Conservation (phyloP, 2,113 vertebrate species). For the Ceyx margarethae region DNA sequence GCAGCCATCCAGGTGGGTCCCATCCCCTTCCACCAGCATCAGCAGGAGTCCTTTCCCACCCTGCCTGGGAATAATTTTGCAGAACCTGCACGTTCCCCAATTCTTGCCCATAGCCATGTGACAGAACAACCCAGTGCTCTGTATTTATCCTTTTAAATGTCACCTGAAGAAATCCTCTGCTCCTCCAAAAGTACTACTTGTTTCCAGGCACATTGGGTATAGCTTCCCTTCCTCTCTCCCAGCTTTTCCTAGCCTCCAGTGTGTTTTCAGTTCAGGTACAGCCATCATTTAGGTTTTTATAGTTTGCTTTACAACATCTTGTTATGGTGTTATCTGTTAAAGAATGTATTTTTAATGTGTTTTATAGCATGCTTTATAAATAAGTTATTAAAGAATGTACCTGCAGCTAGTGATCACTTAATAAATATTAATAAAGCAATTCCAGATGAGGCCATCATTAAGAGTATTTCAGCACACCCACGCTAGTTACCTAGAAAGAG, state of each 20-base stretch:
- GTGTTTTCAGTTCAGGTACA: slow-evolving; percentile 9
- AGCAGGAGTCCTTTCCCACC: not conserved
- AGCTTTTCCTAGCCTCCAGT: not conserved
- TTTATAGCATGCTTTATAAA: slow-evolving; percentile 75
- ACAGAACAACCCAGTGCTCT: not conserved
- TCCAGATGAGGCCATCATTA: slow-evolving; percentile 66
- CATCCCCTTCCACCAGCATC: not conserved
- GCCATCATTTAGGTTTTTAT: slow-evolving; percentile 37
- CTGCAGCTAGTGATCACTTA: slow-evolving; percentile 73
- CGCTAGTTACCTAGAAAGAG: slow-evolving; percentile 3
- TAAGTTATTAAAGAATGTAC: slow-evolving; percentile 75
- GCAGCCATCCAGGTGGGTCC: not conserved
- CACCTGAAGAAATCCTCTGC: fast-evolving
- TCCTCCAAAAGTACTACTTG: not conserved
- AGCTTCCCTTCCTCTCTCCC: not conserved
- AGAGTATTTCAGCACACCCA: slow-evolving; percentile 15
- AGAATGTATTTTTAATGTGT: slow-evolving; percentile 80
- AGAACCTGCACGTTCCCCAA: not conserved
- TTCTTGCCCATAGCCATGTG: not conserved
- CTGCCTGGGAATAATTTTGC: not conserved
- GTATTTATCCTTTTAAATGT: not conserved
- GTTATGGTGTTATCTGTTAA: slow-evolving; percentile 72
- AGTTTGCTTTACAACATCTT: slow-evolving; percentile 56
- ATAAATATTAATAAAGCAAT: slow-evolving; percentile 77
- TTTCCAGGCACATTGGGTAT: not conserved